A percentile compares a stretch with the other conserved stretches of the same genome.
Conservation (phyloP, 2,888 invertebrate genomes). For the Invenusta paracnida region DNA sequence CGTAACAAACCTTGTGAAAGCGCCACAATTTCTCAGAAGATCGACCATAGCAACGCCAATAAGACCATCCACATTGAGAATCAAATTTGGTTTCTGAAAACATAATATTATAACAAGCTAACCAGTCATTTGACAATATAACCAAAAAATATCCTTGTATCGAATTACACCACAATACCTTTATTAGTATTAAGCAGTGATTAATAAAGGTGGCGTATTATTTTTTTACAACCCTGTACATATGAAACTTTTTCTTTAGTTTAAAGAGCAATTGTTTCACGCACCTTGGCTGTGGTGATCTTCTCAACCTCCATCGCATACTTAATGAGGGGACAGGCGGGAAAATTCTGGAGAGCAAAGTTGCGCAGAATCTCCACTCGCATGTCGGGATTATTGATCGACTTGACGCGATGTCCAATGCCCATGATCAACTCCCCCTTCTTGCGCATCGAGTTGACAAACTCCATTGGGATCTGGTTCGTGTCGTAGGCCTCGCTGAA, state of each 20-base stretch:
- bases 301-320: constrained; percentile 97
- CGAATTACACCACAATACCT: no score
- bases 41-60: constrained; percentile 96
- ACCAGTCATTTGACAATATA: no score
- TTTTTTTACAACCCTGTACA: no score
- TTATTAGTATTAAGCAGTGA: no score
- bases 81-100: constrained; percentile 86
- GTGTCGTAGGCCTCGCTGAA: constrained; percentile 93
- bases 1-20: constrained; percentile 83
- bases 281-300: constrained; percentile 82
- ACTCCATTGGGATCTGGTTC: constrained; percentile 90
- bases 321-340: constrained; percentile 82
- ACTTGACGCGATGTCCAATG: constrained; percentile 82
- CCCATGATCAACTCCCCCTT: constrained; percentile 98
- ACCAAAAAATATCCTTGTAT: no score
- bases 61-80: constrained; percentile 96
- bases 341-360: constrained; percentile 87
- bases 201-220: no score
- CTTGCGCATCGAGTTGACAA: constrained; percentile 93
- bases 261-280: constrained; percentile 1
- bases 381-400: constrained; percentile 95
- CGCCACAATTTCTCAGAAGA: constrained; percentile 83
- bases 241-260: no score
- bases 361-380: constrained; percentile 92
- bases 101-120: constrained; percentile 37